These are phyloP conservation scores for Ciona savignyi DNA, from an alignment of 23 tunicate genomes.

Conservation along the genomic window DNA sequence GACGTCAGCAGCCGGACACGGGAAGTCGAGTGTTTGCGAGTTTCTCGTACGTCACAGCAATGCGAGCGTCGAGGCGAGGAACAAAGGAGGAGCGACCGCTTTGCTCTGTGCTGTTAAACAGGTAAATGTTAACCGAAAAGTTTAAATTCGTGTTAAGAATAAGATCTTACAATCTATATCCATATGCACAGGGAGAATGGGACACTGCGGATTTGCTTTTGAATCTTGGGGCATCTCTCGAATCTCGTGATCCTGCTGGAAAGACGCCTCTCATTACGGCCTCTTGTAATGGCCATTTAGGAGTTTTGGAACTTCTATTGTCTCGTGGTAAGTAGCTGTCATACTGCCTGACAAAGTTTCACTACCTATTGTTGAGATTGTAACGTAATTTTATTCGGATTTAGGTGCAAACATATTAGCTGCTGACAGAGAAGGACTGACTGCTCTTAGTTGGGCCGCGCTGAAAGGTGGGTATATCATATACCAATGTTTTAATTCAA, in stretches of 20 bases:
- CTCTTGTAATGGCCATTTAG: slow-evolving; percentile 69
- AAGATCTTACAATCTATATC: too few species aligned
- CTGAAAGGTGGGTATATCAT: slow-evolving; percentile 35
- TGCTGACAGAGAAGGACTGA: slow-evolving; percentile 81
- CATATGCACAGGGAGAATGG: slow-evolving; percentile 90
- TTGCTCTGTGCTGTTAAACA: slow-evolving; percentile 76
- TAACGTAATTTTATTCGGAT: neutral
- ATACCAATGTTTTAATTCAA: neutral
- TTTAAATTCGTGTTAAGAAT: too few species aligned
- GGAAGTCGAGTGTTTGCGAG: slow-evolving; percentile 65
- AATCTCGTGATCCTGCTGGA: slow-evolving; percentile 45
- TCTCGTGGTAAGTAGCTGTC: slow-evolving; percentile 59
- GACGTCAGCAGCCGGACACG: slow-evolving; percentile 83
- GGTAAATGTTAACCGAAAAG: too few species aligned
- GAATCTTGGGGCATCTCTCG: slow-evolving; percentile 53
- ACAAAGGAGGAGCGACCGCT: slow-evolving; percentile 67
- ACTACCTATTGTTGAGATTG: neutral
- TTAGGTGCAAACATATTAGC: slow-evolving; percentile 73
- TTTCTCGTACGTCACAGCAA: slow-evolving; percentile 27
- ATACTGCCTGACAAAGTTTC: too few species aligned
- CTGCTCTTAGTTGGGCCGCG: slow-evolving; percentile 93
- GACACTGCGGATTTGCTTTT: slow-evolving; percentile 69
- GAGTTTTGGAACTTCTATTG: slow-evolving; percentile 64
- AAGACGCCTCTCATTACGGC: slow-evolving; percentile 82
- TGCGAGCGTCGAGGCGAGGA: slow-evolving; percentile 42